These are phyloP conservation scores for Polyodon spathula DNA, from an alignment of 2,113 vertebrate species.

Conservation along the genomic window DNA sequence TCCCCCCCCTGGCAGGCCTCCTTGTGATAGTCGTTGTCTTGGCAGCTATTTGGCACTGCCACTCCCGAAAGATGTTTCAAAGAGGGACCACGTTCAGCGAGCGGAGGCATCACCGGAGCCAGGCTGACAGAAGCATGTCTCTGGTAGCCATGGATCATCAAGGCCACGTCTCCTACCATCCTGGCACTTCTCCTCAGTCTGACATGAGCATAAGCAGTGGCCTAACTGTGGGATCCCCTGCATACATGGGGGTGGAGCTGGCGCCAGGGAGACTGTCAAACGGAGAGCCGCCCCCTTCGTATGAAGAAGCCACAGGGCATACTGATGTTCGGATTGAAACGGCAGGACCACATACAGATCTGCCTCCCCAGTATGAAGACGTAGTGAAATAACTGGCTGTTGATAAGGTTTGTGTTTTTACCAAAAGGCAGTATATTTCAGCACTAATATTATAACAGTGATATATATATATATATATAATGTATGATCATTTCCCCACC, in stretches of 20 bases:
- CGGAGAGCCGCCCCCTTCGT: conserved; percentile 82
- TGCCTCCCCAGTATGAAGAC: conserved; percentile 87
- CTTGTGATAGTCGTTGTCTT: conserved; percentile 71
- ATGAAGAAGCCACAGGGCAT: conserved; percentile 89
- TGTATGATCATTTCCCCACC: too few species aligned
- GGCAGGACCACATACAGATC: conserved; percentile 65
- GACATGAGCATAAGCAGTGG: conserved; percentile 74
- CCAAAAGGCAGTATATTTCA: too few species aligned
- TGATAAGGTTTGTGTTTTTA: too few species aligned
- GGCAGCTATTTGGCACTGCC: conserved; percentile 83
- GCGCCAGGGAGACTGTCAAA: conserved; percentile 67
- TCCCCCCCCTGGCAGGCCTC: conserved; percentile 80
- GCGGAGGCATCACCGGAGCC: conserved; percentile 37
- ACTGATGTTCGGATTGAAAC: conserved; percentile 51
- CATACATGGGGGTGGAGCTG: conserved; percentile 59
- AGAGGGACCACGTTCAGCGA: conserved; percentile 68
- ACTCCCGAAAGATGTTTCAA: conserved; percentile 69
- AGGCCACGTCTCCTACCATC: conserved; percentile 46
- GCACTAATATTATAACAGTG: too few species aligned
- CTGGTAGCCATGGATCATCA: conserved; percentile 64
- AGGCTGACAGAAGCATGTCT: conserved; percentile 53
- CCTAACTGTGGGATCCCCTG: conserved; percentile 28
- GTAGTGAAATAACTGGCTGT: conserved; percentile 51
- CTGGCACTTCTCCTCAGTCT: conserved; percentile 59
- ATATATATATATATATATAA: too few species aligned